Evolutionary conservation across 2,888 invertebrate genomes (phyloP).

Genomic region (Nomada fabriciana): DNA sequence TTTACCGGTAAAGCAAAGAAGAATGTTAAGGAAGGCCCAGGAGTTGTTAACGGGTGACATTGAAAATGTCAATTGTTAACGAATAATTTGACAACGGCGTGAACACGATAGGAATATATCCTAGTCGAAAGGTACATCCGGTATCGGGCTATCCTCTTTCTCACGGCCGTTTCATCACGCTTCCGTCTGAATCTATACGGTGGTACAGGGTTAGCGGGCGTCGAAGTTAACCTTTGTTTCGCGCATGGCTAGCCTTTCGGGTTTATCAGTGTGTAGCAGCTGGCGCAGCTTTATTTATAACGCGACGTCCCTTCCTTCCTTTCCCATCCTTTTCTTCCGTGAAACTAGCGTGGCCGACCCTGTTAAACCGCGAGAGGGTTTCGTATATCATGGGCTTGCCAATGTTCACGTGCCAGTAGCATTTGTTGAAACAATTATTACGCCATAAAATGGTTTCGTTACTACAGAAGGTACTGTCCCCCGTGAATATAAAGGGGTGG

Average conservation of each 20-base stretch:
- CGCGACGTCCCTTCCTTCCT: constrained; percentile 62
- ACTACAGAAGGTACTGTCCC: no score
- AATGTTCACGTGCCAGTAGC: neutral
- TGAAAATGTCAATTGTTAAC: constrained; percentile 5
- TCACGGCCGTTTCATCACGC: constrained; percentile 50
- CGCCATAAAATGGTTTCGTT: no score
- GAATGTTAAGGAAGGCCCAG: no score
- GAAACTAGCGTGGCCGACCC: constrained; percentile 63
- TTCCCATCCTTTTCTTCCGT: constrained; percentile 54
- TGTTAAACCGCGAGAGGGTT: constrained; percentile 62
- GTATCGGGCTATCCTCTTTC: constrained; percentile 52
- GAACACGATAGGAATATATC: constrained; percentile 60
- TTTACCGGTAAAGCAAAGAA: no score
- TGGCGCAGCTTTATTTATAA: constrained; percentile 81
- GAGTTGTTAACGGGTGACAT: neutral
- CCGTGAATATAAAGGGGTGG: no score
- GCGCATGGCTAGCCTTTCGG: constrained; percentile 77
- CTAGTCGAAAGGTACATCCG: constrained; percentile 70
- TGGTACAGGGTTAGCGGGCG: constrained; percentile 70
- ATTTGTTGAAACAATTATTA: neutral
- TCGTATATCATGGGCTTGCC: constrained; percentile 50
- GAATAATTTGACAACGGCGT: constrained; percentile 39
- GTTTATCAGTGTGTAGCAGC: constrained; percentile 81
- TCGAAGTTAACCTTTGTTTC: constrained; percentile 80
- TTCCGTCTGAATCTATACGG: constrained; percentile 33